Base-by-base conservation (phyloP, 2,888 invertebrate species). In the Ectobius pallidus region DNA sequence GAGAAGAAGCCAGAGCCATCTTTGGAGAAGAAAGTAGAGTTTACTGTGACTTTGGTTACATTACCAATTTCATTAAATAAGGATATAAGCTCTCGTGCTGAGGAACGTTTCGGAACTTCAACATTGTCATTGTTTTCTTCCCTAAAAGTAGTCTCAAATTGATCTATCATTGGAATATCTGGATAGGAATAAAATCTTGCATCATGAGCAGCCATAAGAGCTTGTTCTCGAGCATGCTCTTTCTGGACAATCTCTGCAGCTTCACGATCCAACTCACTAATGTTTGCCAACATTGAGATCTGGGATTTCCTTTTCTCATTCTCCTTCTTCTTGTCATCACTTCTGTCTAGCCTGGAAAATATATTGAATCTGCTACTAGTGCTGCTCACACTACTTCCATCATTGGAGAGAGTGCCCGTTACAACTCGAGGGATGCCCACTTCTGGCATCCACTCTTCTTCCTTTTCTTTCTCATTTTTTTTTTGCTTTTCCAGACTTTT, bases 261-360 rank as follows among this genome's bases (percentile, higher is more conserved):
- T 82, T 94, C 92, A 77, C 90, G 88, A 80, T 94, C 93, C 75
- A 93, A 82, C 81, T 93, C 92, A 79, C 92, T 93, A 77, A 93
- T 92, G 80, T 90, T 93, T 0, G 91, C 90, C 65, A 92, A 82
- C 75, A 89, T 85, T 78, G 87, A 86, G 81, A 91, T 78, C 77
- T 87, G 86, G 0, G 88, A 84, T 83, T 85, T 87, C 70, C 88
- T 82, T 79, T 88, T 88, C 55, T 84, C 85, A 1, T 85, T 83
- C 27, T 79, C 81, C 25, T 79, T 81, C 9, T 80, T 80, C 61
- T 74, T 76, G 22, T 73, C 74, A 34, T 74, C 75, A 34, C 71
- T 52, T 20, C 58, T 58, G 27, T 75, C 73, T 2, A 73, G 70
- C 18, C 73, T 65, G 27, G 76, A 70, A 46, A 76, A 75, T 14